Conservation (phyloP, 2,797 vertebrate species). For the Pantherophis alleghaniensis region DNA sequence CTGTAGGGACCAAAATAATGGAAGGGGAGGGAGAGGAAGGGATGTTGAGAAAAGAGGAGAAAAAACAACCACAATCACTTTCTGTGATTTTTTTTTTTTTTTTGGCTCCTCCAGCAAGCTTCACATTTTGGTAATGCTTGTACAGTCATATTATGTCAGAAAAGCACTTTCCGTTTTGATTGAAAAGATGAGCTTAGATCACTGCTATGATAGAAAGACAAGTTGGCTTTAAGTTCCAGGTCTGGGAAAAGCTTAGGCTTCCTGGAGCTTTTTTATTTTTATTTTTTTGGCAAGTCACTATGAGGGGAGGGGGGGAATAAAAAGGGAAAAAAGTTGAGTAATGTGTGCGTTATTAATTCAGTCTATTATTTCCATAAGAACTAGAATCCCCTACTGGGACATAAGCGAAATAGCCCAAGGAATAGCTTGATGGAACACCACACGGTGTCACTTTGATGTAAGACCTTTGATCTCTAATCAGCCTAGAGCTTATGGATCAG, state of each 20-base stretch:
- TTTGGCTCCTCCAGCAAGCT: background rate
- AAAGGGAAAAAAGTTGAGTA: too few species aligned
- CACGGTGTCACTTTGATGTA: conserved; percentile 9
- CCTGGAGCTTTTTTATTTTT: background rate
- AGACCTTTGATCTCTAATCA: background rate
- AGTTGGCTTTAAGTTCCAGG: conserved; percentile 28
- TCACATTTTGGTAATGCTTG: conserved; percentile 49
- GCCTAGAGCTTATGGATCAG: conserved; percentile 2
- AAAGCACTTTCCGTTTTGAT: background rate
- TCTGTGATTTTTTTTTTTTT: background rate
- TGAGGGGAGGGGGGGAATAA: background rate
- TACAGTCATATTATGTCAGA: background rate
- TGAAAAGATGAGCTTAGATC: background rate
- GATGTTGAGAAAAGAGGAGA: background rate
- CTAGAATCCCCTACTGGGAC: background rate
- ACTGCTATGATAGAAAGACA: conserved; percentile 38
- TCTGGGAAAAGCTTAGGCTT: background rate
- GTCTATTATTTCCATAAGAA: background rate
- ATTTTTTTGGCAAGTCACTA: conserved; percentile 4
- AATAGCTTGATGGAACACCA: rapidly evolving
- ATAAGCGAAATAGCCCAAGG: background rate
- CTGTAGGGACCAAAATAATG: rapidly evolving
- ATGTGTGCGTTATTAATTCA: background rate
- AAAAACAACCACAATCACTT: background rate
- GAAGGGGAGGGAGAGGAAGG: background rate